phyloP scores from a whole-genome alignment of 2,888 invertebrate genomes.

The Drosophila kuntzei region DNA sequence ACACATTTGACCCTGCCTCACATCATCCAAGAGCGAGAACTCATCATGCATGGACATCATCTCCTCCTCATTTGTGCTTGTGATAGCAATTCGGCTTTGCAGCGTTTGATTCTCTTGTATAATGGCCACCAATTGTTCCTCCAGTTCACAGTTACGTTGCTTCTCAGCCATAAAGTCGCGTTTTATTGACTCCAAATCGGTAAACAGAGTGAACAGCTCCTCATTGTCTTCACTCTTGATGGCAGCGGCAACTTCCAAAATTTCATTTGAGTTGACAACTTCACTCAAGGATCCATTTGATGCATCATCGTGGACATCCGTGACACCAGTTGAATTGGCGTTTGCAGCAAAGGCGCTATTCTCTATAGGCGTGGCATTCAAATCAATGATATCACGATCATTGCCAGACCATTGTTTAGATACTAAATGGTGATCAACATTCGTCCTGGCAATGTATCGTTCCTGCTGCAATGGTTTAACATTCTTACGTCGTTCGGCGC shows the following conservation, averaged over 20 bases:
- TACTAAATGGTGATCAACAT: conserved; percentile 10
- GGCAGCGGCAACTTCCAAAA: conserved; percentile 45
- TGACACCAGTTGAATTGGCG: conserved; percentile 82
- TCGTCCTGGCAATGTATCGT: conserved; percentile 27
- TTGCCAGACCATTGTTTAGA: conserved; percentile 29
- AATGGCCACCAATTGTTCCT: conserved; percentile 90
- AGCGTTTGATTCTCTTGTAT: conserved; percentile 85
- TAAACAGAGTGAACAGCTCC: conserved; percentile 87
- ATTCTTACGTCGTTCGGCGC: conserved; percentile 87
- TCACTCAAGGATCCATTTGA: conserved; percentile 65
- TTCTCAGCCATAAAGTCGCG: conserved; percentile 90
- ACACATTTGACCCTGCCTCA: conserved; percentile 94
- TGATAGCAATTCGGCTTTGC: conserved; percentile 84
- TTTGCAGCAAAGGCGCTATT: conserved; percentile 49
- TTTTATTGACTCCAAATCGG: conserved; percentile 90
- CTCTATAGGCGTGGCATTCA: conserved; percentile 41
- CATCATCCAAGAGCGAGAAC: conserved; percentile 93
- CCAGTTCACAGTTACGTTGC: conserved; percentile 90
- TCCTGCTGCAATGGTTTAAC: conserved; percentile 85
- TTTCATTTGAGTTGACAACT: conserved; percentile 35
- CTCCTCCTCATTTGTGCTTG: conserved; percentile 89
- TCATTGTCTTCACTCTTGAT: conserved; percentile 83
- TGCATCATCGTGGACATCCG: conserved; percentile 58
- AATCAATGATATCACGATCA: conserved; percentile 27
- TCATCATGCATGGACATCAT: conserved; percentile 92